These are phyloP conservation scores for Etheostoma spectabile DNA, from an alignment of 2,113 vertebrate genomes.

Conservation along the genomic window DNA sequence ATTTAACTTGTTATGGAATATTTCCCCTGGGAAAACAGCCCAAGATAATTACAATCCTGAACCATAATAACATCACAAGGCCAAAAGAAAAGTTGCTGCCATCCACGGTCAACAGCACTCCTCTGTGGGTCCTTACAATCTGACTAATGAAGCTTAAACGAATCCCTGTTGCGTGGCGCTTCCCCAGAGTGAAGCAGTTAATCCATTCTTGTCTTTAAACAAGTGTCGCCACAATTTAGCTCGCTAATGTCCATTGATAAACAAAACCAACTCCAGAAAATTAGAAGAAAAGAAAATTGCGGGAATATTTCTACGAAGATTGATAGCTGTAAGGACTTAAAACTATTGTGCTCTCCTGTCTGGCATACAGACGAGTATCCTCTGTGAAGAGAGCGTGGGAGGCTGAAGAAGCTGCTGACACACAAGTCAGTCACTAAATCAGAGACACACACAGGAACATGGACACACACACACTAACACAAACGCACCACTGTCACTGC, in stretches of 20 bases:
- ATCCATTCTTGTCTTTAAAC: constrained; percentile 53
- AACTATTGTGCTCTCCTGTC: constrained; percentile 66
- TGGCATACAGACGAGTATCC: constrained; percentile 74
- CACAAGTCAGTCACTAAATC: constrained; percentile 73
- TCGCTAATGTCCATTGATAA: constrained; percentile 1
- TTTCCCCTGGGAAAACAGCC: constrained; percentile 13
- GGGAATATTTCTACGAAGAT: constrained; percentile 27
- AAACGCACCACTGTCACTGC: constrained; percentile 71
- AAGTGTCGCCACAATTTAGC: constrained; percentile 22
- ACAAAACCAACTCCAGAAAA: constrained; percentile 9
- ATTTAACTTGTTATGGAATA: constrained; percentile 5
- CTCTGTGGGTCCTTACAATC: constrained; percentile 42
- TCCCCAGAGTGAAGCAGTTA: constrained; percentile 10
- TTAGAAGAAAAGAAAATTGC: neutral
- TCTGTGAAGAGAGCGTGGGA: constrained; percentile 75
- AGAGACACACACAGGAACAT: constrained; percentile 59
- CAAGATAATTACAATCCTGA: constrained; percentile 32
- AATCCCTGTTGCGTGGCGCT: constrained; percentile 36
- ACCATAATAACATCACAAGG: constrained; percentile 23
- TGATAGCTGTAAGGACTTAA: constrained; percentile 54
- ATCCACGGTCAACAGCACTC: constrained; percentile 25
- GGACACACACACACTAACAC: constrained; percentile 44
- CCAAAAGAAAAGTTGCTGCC: constrained; percentile 23
- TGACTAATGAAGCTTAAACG: constrained; percentile 43
- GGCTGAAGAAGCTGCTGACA: constrained; percentile 73